These are phyloP conservation scores for Brachionus plicatilis DNA, from an alignment of 1,140 invertebrate species.

Conservation along the genomic window DNA sequence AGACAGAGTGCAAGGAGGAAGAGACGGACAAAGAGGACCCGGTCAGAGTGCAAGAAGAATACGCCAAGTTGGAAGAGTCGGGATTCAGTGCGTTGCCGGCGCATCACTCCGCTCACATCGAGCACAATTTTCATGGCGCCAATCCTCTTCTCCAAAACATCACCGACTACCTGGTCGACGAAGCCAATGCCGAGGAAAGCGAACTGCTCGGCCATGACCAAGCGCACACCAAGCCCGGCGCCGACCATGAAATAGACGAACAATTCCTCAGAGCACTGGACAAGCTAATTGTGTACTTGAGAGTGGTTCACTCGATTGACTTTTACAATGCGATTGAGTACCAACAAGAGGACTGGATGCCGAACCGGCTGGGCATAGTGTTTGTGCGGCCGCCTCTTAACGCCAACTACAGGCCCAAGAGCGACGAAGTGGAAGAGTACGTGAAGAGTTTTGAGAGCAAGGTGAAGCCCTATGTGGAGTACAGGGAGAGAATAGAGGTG, in stretches of 20 bases:
- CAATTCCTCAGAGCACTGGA: conserved; percentile 71
- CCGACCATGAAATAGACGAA: conserved; percentile 70
- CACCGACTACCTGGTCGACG: conserved; percentile 95
- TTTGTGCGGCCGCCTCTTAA: conserved; percentile 66
- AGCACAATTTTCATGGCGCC: not conserved
- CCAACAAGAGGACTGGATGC: conserved; percentile 99
- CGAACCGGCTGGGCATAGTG: conserved; percentile 94
- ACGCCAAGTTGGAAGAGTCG: conserved; percentile 5
- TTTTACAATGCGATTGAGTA: conserved; percentile 99
- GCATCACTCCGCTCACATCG: not conserved
- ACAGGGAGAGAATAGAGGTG: not conserved
- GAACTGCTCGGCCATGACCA: conserved; percentile 70
- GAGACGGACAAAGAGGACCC: not conserved
- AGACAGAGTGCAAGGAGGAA: not conserved
- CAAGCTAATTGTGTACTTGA: conserved; percentile 80
- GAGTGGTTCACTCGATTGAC: conserved; percentile 95
- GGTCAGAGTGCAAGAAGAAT: not conserved
- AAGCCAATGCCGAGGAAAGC: conserved; percentile 95
- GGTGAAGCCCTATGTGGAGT: conserved; percentile 24
- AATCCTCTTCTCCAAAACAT: conserved; percentile 64
- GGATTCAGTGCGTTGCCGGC: not conserved
- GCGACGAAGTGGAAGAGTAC: not conserved
- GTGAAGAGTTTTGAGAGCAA: not conserved
- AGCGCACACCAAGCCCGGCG: not conserved
- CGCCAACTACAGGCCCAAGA: not conserved